Evolutionary conservation across 2,113 vertebrate species (phyloP), one percentile per base, ranked within the genome.

Genomic region (Melozone crissalis): DNA sequence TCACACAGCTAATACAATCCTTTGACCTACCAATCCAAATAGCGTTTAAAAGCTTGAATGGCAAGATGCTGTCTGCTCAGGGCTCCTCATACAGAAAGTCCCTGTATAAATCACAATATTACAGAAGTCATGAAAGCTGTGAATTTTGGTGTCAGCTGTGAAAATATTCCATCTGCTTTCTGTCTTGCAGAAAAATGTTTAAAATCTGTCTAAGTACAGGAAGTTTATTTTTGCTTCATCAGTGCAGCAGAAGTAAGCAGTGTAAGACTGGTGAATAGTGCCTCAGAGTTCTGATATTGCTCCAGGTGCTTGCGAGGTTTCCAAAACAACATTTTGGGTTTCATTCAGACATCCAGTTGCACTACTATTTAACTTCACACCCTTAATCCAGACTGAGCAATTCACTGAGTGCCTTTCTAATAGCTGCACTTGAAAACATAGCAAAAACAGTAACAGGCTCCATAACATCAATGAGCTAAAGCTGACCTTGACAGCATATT

Each of bases 121-220:
- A 95, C 63, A 89, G 94, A 93, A 96, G 93, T 93, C 94, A 90
- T 26, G 1, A 96, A 94, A 96, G 86, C 84, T 96, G 96, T 94
- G 94, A 97, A 95, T 97, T 96, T 89, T 85, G 47, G 66, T 91
- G 91, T 97, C 97, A 96, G 94, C 97, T 97, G 97, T 97, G 95
- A 97, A 97, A 97, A 97, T 80, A 93, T 95, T 95, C 96, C 89
- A 95, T 95, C 96, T 97, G 92, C 90, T 95, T 97, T 97, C 96
- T 95, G 95, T 96, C 97, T 97, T 90, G 47, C 49, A 97, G 90
- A 87, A 94, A 97, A 97, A 97, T 95, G 83, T 92, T 97, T 96
- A 90, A 96, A 97, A 95, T 94, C 96, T 92, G 94, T 91, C 94
- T 93, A 93, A 96, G 93, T 86, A 90, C 88, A 96, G 92, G 92